A percentile compares a stretch with the other conserved stretches of the same genome.
phyloP scores from a whole-genome alignment of 2,113 vertebrate species.

The Elephas maximus region DNA sequence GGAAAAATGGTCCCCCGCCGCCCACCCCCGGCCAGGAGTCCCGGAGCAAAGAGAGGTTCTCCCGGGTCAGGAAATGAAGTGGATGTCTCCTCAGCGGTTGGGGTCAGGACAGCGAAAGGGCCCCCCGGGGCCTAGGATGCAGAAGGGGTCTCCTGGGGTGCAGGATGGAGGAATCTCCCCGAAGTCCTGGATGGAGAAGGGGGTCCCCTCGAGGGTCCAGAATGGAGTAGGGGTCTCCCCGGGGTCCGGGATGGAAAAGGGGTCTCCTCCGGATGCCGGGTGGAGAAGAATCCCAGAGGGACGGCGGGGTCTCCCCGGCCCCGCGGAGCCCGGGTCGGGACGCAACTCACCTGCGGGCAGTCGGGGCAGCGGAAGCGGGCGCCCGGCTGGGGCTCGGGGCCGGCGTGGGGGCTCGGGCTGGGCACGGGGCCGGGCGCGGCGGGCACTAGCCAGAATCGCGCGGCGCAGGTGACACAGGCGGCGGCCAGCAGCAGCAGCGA shows the following conservation, averaged over 20 bases:
- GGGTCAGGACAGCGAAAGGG: not conserved
- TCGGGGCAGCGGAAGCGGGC: not conserved
- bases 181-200: not conserved
- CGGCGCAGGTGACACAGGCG: not conserved
- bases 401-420: not conserved
- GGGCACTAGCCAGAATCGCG: not conserved
- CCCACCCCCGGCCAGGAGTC: not conserved
- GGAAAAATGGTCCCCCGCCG: too few relatives aligned
- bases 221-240: too few relatives aligned
- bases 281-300: not conserved
- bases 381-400: not conserved
- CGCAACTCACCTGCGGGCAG: constrained; percentile 70
- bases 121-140: not conserved
- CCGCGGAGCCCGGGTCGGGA: not conserved
- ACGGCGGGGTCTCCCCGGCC: too few relatives aligned
- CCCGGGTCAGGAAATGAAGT: not conserved
- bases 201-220: too few relatives aligned
- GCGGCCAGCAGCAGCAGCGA: not conserved
- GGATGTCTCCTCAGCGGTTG: not conserved
- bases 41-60: not conserved
- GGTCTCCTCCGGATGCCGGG: not conserved
- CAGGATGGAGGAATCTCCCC: not conserved
- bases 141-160: not conserved
- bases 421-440: not conserved
- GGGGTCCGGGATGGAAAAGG: not conserved